Evolutionary conservation across 2,888 invertebrate genomes (phyloP).

Genomic region (Anarsia innoxiella): DNA sequence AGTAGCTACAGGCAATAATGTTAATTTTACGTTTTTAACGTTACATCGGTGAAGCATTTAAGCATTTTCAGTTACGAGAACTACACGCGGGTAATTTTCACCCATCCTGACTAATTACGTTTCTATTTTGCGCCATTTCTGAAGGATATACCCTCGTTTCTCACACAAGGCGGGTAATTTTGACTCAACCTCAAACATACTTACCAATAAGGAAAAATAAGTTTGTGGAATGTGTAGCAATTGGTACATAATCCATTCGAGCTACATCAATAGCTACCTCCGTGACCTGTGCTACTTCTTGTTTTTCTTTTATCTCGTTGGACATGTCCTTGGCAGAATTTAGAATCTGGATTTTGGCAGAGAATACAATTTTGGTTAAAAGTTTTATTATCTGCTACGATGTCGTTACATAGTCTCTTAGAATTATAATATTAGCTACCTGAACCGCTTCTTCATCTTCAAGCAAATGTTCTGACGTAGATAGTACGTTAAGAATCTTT

Average conservation of each 20-base stretch:
- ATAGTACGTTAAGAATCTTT: constrained; percentile 83
- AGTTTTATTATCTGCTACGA: not conserved
- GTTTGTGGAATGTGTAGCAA: constrained; percentile 91
- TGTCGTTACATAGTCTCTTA: too few species aligned
- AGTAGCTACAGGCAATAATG: too few species aligned
- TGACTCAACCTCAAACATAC: too few species aligned
- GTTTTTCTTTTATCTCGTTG: constrained; percentile 94
- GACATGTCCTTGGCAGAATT: constrained; percentile 92
- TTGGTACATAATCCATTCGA: constrained; percentile 90
- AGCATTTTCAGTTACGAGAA: too few species aligned
- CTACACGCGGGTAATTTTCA: too few species aligned
- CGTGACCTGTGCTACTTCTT: constrained; percentile 90
- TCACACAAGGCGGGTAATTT: too few species aligned
- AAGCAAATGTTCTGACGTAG: constrained; percentile 73
- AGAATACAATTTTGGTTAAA: not conserved
- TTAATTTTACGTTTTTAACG: too few species aligned
- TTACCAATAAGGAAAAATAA: constrained; percentile 93
- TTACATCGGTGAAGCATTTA: too few species aligned
- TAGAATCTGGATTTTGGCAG: constrained; percentile 74
- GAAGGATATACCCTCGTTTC: too few species aligned
- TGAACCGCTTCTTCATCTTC: constrained; percentile 95
- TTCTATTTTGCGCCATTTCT: too few species aligned
- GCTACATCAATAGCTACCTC: constrained; percentile 92
- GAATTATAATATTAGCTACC: too few species aligned
- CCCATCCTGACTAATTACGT: too few species aligned